Evolutionary conservation across 2,888 invertebrate species (phyloP).

Genomic region (Pherbina coryleti): DNA sequence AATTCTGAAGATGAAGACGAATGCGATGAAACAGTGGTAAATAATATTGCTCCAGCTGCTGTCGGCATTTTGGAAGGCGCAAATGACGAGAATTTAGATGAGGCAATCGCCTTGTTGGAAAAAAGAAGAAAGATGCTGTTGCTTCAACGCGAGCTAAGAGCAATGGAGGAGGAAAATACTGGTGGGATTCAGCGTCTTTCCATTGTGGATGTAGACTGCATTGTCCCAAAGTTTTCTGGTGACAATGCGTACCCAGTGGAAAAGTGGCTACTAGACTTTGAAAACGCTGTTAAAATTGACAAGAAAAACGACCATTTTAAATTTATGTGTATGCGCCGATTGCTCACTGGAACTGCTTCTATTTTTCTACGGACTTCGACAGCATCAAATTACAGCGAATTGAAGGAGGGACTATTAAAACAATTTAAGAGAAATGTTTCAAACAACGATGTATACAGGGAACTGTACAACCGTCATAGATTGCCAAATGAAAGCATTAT

Average conservation of each 20-base stretch:
- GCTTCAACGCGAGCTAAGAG: slow-evolving; percentile 1
- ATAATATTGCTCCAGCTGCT: background rate
- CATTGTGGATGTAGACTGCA: slow-evolving; percentile 23
- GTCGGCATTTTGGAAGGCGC: background rate
- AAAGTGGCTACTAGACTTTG: slow-evolving; percentile 20
- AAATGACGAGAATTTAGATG: background rate
- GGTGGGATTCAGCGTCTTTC: slow-evolving; percentile 11
- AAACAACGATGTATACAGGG: slow-evolving; percentile 23
- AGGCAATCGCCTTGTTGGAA: background rate
- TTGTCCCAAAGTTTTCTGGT: slow-evolving; percentile 27
- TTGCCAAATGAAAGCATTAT: slow-evolving; percentile 32
- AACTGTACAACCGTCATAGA: slow-evolving; percentile 26
- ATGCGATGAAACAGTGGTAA: background rate
- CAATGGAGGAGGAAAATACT: slow-evolving; percentile 3
- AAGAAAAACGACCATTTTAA: background rate
- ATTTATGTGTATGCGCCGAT: background rate
- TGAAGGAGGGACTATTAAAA: background rate
- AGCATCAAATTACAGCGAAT: slow-evolving; percentile 7
- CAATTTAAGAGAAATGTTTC: slow-evolving; percentile 27
- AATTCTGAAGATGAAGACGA: background rate
- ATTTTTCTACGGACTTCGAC: background rate
- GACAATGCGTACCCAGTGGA: slow-evolving; percentile 26
- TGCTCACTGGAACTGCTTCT: background rate
- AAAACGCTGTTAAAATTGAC: slow-evolving; percentile 15
- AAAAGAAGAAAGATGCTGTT: slow-evolving; percentile 9